Percentiles rank a stretch among this genome's conserved stretches.
phyloP scores from a whole-genome alignment of 2,113 vertebrate species.

The Elgaria multicarinata region DNA sequence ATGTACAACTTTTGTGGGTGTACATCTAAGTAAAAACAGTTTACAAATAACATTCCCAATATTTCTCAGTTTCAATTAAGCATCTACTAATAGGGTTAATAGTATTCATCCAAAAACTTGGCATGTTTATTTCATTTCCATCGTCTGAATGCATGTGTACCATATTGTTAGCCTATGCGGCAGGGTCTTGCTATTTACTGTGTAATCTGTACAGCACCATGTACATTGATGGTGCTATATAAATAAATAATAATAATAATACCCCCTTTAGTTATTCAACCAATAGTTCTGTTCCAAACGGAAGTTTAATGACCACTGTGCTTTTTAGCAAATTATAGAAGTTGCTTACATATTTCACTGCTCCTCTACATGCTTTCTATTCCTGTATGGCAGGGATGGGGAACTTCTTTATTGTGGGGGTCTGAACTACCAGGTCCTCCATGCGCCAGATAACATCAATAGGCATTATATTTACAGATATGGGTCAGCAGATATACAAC shows the following conservation, averaged over 20 bases:
- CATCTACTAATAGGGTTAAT: not conserved
- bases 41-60: not conserved
- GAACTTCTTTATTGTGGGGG: too few relatives aligned
- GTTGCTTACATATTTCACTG: not conserved
- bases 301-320: not conserved
- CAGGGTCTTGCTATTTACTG: too few relatives aligned
- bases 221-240: too few relatives aligned
- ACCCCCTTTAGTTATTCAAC: not conserved
- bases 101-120: not conserved
- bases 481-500: not conserved
- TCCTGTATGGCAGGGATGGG: not conserved
- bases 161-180: too few relatives aligned
- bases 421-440: not conserved
- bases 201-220: too few relatives aligned
- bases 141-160: not conserved
- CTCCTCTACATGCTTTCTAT: not conserved
- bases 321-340: not conserved
- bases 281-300: not conserved
- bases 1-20: constrained; percentile 84
- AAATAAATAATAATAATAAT: too few relatives aligned
- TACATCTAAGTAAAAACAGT: constrained; percentile 78
- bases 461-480: not conserved
- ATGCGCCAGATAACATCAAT: not conserved
- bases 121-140: not conserved
- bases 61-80: not conserved